These are phyloP conservation scores for Tryphoninae sp. DNA, from an alignment of 2,888 invertebrate species.

Conservation along the genomic window DNA sequence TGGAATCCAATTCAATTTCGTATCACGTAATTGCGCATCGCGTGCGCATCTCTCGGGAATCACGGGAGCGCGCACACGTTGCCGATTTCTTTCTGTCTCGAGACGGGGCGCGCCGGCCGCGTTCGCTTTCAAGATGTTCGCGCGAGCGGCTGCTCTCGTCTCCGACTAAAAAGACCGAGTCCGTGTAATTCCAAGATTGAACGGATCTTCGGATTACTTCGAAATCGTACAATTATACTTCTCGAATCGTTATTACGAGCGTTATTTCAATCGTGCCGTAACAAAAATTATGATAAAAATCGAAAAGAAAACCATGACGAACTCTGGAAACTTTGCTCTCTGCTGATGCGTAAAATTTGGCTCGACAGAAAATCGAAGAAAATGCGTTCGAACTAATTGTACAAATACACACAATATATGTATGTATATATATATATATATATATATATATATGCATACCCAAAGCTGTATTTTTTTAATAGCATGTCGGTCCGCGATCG, in stretches of 20 bases:
- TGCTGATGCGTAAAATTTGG: constrained; percentile 27
- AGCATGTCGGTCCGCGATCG: not conserved
- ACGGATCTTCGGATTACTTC: constrained; percentile 45
- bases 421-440: not conserved
- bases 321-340: not conserved
- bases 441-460: not conserved
- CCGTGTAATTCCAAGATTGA: constrained; percentile 57
- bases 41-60: constrained; percentile 57
- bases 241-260: constrained; percentile 41
- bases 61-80: constrained; percentile 29
- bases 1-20: constrained; percentile 65
- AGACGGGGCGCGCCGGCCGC: not conserved
- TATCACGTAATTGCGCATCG: constrained; percentile 65
- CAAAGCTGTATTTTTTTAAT: constrained; percentile 13
- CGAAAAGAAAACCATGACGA: constrained; percentile 12
- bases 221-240: constrained; percentile 36
- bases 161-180: constrained; percentile 21
- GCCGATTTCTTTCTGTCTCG: constrained; percentile 35
- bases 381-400: constrained; percentile 25
- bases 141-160: not conserved
- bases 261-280: constrained; percentile 31
- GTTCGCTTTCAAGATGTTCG: constrained; percentile 42
- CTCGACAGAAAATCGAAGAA: constrained; percentile 8
- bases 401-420: not conserved
- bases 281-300: constrained; percentile 53